Evolutionary conservation across 2,797 vertebrate species (phyloP), one percentile per base, ranked within the genome.

Genomic region (Phoeniculus purpureus): DNA sequence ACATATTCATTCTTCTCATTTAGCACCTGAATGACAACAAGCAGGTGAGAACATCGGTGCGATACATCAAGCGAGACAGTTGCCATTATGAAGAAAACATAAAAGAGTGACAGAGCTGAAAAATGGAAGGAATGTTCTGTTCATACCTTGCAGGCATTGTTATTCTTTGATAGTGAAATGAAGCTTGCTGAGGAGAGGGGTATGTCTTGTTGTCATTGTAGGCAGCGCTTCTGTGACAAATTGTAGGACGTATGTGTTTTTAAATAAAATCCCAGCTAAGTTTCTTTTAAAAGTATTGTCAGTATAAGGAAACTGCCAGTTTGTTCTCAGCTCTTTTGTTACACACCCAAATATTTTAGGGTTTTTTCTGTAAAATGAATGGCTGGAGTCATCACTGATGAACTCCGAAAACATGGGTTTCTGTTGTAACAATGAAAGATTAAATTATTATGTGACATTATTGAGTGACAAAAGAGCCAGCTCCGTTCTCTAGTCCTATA

Each of bases 21-120:
- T 97, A 97, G 95, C 94, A 95, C 85, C 92, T 94, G 95, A 97
- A 97, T 97, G 95, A 96, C 96, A 97, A 96, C 60, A 97, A 96
- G 94, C 96, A 96, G 95, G 95, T 96, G 93, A 97, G 94, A 97
- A 94, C 95, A 94, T 96, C 89, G 81, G 92, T 94, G 92, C 18
- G 40, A 96, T 97, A 93, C 89, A 97, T 96, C 96, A 97, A 96
- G 91, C 81, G 94, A 96, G 97, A 96, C 96, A 97, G 95, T 96
- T 97, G 64, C 94, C 92, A 93, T 97, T 97, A 97, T 94, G 96
- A 96, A 93, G 93, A 94, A 95, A 97, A 96, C 91, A 96, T 93
- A 94, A 94, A 97, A 90, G 60, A 92, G 81, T 80, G 90, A 92
- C 20, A 78, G 81, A 90, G 88, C 61, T 96, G 96, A 97, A 96